A percentile compares a stretch with the other conserved stretches of the same genome.
phyloP scores from a whole-genome alignment of 2,113 vertebrate species.

The Rostratula benghalensis region DNA sequence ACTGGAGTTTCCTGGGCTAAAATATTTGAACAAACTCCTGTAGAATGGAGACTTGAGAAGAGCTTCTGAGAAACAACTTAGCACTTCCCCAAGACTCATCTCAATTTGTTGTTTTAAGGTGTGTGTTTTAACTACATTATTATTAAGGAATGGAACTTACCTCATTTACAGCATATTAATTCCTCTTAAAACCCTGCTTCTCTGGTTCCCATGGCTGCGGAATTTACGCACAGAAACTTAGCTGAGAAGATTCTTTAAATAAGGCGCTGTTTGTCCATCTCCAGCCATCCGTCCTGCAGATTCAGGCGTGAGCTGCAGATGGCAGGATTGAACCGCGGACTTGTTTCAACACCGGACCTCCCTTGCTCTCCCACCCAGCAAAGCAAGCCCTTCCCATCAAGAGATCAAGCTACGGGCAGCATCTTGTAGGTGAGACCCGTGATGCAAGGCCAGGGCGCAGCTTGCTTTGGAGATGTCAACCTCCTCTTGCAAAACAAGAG shows the following conservation, averaged over 20 bases:
- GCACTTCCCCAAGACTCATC: background rate
- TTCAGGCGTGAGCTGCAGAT: constrained; percentile 27
- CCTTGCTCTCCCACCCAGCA: accelerated
- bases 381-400: accelerated
- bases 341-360: background rate
- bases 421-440: accelerated
- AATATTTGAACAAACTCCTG: background rate
- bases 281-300: background rate
- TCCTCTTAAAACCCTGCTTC: background rate
- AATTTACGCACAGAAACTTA: background rate
- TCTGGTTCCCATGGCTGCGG: background rate
- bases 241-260: accelerated
- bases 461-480: background rate
- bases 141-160: background rate
- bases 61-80: background rate
- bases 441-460: accelerated
- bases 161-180: background rate
- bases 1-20: background rate
- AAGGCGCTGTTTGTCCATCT: accelerated
- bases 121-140: background rate
- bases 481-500: background rate
- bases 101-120: background rate
- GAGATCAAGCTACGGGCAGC: accelerated
- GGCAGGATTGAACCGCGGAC: constrained; percentile 38
- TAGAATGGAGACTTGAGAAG: background rate